These are phyloP conservation scores for Atherinosoma microstoma DNA, from an alignment of 2,797 vertebrate species.

Conservation along the genomic window DNA sequence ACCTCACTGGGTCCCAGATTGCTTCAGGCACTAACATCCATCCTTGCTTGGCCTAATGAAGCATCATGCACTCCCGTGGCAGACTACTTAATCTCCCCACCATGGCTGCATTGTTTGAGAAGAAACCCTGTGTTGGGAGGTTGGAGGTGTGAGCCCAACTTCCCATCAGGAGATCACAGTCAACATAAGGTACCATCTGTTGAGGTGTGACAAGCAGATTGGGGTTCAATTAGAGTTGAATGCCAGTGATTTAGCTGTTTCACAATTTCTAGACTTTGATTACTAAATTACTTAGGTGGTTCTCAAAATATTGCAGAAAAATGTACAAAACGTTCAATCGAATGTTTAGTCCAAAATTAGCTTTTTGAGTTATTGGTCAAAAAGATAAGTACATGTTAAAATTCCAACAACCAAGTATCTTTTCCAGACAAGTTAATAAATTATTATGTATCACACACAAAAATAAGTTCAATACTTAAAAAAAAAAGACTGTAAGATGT, in stretches of 20 bases:
- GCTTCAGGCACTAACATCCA: slow-evolving; percentile 69
- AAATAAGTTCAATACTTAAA: too few species aligned
- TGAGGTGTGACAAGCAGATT: slow-evolving; percentile 40
- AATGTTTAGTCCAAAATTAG: background rate
- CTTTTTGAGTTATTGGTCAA: background rate
- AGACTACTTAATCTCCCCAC: slow-evolving; percentile 74
- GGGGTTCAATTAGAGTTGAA: slow-evolving; percentile 46
- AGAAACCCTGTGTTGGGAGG: slow-evolving; percentile 49
- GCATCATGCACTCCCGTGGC: slow-evolving; percentile 69
- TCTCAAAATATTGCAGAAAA: background rate
- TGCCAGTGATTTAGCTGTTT: slow-evolving; percentile 23
- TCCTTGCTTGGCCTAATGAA: slow-evolving; percentile 77
- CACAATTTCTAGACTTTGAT: slow-evolving; percentile 6
- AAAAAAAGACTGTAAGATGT: too few species aligned
- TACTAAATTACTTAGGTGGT: background rate
- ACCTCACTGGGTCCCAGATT: slow-evolving; percentile 59
- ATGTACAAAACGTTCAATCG: background rate
- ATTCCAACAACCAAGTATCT: background rate
- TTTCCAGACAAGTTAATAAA: background rate
- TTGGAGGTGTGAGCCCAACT: slow-evolving; percentile 63
- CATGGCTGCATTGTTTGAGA: slow-evolving; percentile 58
- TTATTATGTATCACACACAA: too few species aligned
- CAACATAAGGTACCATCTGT: slow-evolving; percentile 62
- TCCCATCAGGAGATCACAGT: slow-evolving; percentile 60
- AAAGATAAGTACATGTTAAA: background rate